Conservation (phyloP, 1,140 invertebrate species). For the Drosophila asahinai region DNA sequence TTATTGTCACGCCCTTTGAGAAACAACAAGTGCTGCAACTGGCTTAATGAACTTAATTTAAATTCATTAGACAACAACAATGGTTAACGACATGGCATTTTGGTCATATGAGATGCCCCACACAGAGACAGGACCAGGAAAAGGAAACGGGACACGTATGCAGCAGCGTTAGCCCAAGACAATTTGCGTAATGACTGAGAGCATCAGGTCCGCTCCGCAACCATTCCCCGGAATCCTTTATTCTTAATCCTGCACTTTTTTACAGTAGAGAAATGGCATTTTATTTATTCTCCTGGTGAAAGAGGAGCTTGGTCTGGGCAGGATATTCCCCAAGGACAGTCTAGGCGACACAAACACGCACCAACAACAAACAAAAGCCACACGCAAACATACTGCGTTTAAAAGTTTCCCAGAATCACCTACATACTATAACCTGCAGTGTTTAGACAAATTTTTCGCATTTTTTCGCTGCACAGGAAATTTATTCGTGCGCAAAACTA, state of each 20-base stretch:
- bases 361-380: slow-evolving; percentile 12
- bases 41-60: slow-evolving; percentile 78
- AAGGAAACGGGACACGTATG: slow-evolving; percentile 27
- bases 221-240: background rate
- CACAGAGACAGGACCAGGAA: background rate
- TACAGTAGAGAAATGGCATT: slow-evolving; percentile 19
- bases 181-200: slow-evolving; percentile 76
- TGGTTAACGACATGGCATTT: slow-evolving; percentile 36
- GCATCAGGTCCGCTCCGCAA: slow-evolving; percentile 15
- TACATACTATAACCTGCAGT: slow-evolving; percentile 37
- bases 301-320: slow-evolving; percentile 9
- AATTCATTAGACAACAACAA: slow-evolving; percentile 60
- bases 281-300: slow-evolving; percentile 22
- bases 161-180: slow-evolving; percentile 60
- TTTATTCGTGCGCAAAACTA: slow-evolving; percentile 57
- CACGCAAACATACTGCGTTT: slow-evolving; percentile 12
- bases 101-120: slow-evolving; percentile 30
- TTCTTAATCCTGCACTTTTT: slow-evolving; percentile 4
- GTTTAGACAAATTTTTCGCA: slow-evolving; percentile 68
- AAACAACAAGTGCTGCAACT: slow-evolving; percentile 20
- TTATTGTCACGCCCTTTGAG: slow-evolving; percentile 1
- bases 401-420: slow-evolving; percentile 29
- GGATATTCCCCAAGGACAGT: slow-evolving; percentile 24
- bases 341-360: slow-evolving; percentile 19
- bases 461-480: slow-evolving; percentile 41